Percentiles rank a stretch among this genome's conserved stretches.
Conservation (phyloP, 2,113 vertebrate genomes). For the Menidia beryllina region DNA sequence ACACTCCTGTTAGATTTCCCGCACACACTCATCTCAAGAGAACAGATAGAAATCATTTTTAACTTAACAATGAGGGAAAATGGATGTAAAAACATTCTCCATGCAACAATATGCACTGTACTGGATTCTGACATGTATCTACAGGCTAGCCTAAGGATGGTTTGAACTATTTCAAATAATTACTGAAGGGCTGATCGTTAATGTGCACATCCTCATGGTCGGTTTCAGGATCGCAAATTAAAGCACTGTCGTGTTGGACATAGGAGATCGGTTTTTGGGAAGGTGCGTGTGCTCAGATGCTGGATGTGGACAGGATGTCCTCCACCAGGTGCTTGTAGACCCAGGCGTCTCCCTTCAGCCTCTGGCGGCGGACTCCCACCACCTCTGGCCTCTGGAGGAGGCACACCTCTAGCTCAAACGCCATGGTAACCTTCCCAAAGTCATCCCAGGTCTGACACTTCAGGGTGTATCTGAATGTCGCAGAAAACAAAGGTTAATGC, state of each 20-base stretch:
- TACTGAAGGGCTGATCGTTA: constrained; percentile 16
- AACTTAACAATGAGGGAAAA: constrained; percentile 24
- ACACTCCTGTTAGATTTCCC: constrained; percentile 19
- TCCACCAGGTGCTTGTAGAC: constrained; percentile 96
- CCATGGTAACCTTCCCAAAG: constrained; percentile 91
- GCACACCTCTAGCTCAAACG: constrained; percentile 95
- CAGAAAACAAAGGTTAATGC: neutral
- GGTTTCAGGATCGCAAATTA: too few relatives aligned
- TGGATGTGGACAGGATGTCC: constrained; percentile 88
- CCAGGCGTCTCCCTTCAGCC: constrained; percentile 96
- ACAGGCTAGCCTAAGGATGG: constrained; percentile 29
- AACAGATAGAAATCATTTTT: constrained; percentile 13
- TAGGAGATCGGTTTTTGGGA: too few relatives aligned
- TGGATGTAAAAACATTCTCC: constrained; percentile 38
- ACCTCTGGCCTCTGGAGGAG: constrained; percentile 85
- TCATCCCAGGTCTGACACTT: constrained; percentile 91
- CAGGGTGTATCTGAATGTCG: constrained; percentile 86
- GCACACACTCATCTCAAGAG: constrained; percentile 29
- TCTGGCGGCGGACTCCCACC: constrained; percentile 88
- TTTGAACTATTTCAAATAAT: constrained; percentile 36
- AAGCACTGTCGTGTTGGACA: too few relatives aligned
- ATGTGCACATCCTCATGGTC: neutral
- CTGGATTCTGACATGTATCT: constrained; percentile 14
- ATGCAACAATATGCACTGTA: constrained; percentile 29
- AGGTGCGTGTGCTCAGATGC: constrained; percentile 72